Conservation (phyloP, 92 coral and sea anemone genomes). For the Palythoa grandis region DNA sequence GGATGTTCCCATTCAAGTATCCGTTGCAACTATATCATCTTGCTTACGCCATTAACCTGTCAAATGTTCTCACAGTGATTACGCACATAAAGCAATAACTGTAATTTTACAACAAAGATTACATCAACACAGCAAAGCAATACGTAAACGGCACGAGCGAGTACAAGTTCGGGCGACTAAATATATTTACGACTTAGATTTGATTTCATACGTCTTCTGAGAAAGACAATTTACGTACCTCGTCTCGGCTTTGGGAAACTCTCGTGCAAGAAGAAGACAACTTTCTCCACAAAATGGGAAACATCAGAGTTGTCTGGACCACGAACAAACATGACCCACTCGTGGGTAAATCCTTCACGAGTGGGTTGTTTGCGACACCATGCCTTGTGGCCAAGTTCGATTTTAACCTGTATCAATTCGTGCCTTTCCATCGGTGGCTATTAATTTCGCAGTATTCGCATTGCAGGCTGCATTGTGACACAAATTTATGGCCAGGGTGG, state of each 20-base stretch:
- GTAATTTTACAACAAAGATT: background rate
- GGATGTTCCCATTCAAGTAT: background rate
- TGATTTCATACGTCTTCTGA: slow-evolving; percentile 8
- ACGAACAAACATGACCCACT: slow-evolving; percentile 94
- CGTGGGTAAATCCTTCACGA: slow-evolving; percentile 96
- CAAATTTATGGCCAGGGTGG: slow-evolving; percentile 21
- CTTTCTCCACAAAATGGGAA: slow-evolving; percentile 98
- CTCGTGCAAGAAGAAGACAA: slow-evolving; percentile 91
- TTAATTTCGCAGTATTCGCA: slow-evolving; percentile 12
- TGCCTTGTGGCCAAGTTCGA: slow-evolving; percentile 98
- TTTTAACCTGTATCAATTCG: slow-evolving; percentile 79
- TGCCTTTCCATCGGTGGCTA: slow-evolving; percentile 24
- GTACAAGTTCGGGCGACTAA: too few species aligned
- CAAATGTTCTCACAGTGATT: slow-evolving; percentile 3
- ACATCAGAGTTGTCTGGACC: slow-evolving; percentile 91
- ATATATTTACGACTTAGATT: background rate
- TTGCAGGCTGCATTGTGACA: background rate
- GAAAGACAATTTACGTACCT: slow-evolving; percentile 63
- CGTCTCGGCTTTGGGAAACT: slow-evolving; percentile 93
- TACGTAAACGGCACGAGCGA: background rate
- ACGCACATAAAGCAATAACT: slow-evolving; percentile 11
- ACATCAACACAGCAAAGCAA: background rate
- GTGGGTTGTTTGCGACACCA: slow-evolving; percentile 83
- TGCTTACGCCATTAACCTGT: slow-evolving; percentile 22
- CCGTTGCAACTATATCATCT: slow-evolving; percentile 12